Base-by-base conservation (phyloP, 1,140 invertebrate species). In the Zaprionus davidi region DNA sequence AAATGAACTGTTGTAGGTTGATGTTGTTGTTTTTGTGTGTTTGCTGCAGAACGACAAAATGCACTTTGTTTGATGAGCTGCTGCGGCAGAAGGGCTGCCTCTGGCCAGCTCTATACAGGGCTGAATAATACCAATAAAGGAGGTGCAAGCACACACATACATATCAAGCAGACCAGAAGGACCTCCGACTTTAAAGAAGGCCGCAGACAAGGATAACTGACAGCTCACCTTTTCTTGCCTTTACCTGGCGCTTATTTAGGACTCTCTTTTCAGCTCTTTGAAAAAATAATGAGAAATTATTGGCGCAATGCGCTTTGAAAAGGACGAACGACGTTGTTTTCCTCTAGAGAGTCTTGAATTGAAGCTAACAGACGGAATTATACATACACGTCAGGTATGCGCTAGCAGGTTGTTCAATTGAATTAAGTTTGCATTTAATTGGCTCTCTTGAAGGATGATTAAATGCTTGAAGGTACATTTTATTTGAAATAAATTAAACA, bases 21-120 rank as follows among this genome's bases (percentile, higher is more conserved):
- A 49, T 51, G 24, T 24, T 55, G 24, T 28, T 82, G 67, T 49
- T 38, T 51, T 56, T 44, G 36, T 38, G 57, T 34, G 59, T 55
- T 15, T 36, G 12, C 41, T 46, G 38, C 31, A 46, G 34, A 41
- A 82, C 76, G 63, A 73, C 58, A 77, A 75, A 84, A 84, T 85
- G 74, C 78, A 78, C 74, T 84, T 81, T 78, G 65, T 71, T 57
- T 68, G 62, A 84, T 83, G 81, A 81, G 46, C 70, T 65, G 59
- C 59, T 22, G 13, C 26, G 13, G 20, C 26, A 59, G 20, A 68
- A 20, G 24, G 24, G 9, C 15, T 41, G 13, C 55, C 26, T 38
- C 41, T 22, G 15, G 51, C 26, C 49, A 68, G 20, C 26, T 26
- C 17, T 15, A 26, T 24, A 24, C n/a, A 62, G 20, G 22, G 5